A percentile compares a stretch with the other conserved stretches of the same genome.
These are phyloP conservation scores for Diadophis punctatus DNA, from an alignment of 2,113 vertebrate genomes.

Conservation along the genomic window DNA sequence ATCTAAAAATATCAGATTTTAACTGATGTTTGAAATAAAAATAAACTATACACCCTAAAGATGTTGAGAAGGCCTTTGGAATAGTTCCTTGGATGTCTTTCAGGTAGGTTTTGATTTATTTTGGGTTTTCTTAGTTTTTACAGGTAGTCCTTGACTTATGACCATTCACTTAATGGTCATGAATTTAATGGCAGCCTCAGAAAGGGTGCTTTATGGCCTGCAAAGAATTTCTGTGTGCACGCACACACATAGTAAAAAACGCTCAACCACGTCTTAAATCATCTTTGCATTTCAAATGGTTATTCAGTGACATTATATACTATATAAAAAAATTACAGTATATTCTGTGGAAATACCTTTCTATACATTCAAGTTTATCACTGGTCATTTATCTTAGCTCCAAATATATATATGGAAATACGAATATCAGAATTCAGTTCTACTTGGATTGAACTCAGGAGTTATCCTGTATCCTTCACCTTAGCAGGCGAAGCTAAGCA, in stretches of 20 bases:
- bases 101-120: background rate
- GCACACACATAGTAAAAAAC: background rate
- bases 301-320: background rate
- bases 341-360: background rate
- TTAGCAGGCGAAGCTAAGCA: too few relatives aligned
- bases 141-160: background rate
- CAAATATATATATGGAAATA: background rate
- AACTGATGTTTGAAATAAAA: background rate
- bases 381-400: background rate
- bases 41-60: background rate
- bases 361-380: background rate
- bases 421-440: background rate
- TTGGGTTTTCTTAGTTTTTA: background rate
- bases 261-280: background rate
- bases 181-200: background rate
- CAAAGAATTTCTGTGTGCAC: background rate
- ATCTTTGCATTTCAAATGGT: background rate
- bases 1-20: background rate
- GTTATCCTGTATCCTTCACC: background rate
- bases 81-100: background rate
- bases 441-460: background rate
- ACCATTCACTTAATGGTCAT: background rate
- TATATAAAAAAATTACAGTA: background rate
- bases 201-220: background rate
- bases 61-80: background rate